phyloP scores from a whole-genome alignment of 1,140 invertebrate genomes.

The silkworm (Bombyx mori) region DNA sequence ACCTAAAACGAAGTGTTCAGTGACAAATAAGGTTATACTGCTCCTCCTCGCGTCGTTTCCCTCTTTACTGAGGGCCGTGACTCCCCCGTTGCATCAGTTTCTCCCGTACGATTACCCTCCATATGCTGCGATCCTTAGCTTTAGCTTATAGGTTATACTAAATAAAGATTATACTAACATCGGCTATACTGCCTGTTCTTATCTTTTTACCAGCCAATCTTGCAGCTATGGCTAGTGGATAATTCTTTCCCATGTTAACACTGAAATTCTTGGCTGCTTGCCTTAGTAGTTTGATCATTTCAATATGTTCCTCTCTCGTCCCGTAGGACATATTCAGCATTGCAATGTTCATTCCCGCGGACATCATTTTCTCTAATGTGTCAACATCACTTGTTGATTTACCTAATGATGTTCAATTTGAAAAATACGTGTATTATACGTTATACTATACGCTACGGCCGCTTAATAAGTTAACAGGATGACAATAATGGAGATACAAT shows the following conservation, averaged over 20 bases:
- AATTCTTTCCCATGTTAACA: constrained; percentile 70
- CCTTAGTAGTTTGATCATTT: constrained; percentile 77
- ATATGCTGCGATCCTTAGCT: too few relatives aligned
- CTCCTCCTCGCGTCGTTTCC: too few relatives aligned
- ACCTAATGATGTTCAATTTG: constrained; percentile 21
- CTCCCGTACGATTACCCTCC: too few relatives aligned
- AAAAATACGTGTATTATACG: not conserved
- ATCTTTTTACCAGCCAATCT: constrained; percentile 87
- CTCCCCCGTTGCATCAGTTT: too few relatives aligned
- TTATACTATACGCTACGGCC: too few relatives aligned
- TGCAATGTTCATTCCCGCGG: constrained; percentile 87
- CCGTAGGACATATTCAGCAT: constrained; percentile 84
- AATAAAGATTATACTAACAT: constrained; percentile 49
- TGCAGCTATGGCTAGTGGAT: constrained; percentile 81
- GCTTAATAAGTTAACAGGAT: too few relatives aligned
- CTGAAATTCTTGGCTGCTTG: constrained; percentile 75
- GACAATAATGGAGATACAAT: too few relatives aligned
- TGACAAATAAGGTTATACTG: too few relatives aligned
- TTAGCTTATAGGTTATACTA: too few relatives aligned
- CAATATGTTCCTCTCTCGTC: constrained; percentile 79
- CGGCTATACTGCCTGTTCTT: constrained; percentile 79
- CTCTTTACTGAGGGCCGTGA: too few relatives aligned
- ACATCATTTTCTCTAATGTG: constrained; percentile 81
- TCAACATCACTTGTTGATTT: constrained; percentile 43
- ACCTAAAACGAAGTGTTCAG: too few relatives aligned